These are phyloP conservation scores for Chloroclystis v-ata DNA, from an alignment of 2,888 invertebrate genomes.

Conservation along the genomic window DNA sequence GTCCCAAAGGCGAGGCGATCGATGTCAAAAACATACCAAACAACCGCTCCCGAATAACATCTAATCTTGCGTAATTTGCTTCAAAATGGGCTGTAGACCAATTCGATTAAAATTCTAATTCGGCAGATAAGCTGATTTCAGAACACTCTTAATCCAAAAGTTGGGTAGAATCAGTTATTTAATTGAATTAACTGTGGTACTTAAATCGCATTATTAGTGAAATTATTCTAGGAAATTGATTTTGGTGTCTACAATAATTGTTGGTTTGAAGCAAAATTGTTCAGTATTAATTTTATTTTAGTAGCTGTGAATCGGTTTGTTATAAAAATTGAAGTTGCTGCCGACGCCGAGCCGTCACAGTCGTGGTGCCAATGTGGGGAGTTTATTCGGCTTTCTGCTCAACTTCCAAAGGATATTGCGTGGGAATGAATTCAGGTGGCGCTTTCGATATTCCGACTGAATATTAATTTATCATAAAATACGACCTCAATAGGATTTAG, in stretches of 20 bases:
- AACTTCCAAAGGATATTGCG: conserved; percentile 68
- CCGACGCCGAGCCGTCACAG: conserved; percentile 44
- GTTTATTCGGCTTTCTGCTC: conserved; percentile 69
- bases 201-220: background rate
- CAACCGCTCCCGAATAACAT: conserved; percentile 42
- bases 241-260: background rate
- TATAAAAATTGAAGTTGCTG: conserved; percentile 69
- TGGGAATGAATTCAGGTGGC: conserved; percentile 72
- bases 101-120: conserved; percentile 49
- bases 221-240: background rate
- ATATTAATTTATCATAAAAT: conserved; percentile 58
- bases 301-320: conserved; percentile 44
- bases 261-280: no score
- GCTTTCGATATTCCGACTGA: conserved; percentile 47
- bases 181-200: background rate
- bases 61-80: conserved; percentile 50
- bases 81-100: conserved; percentile 40
- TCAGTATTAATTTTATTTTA: conserved; percentile 36
- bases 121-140: conserved; percentile 33
- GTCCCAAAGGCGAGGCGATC: conserved; percentile 45
- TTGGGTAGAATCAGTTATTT: conserved; percentile 12
- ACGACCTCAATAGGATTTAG: conserved; percentile 34
- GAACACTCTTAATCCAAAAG: conserved; percentile 30
- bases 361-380: conserved; percentile 29
- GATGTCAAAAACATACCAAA: conserved; percentile 52